phyloP scores from a whole-genome alignment of 2,888 invertebrate species.

The Callyntrura guangdongensis region DNA sequence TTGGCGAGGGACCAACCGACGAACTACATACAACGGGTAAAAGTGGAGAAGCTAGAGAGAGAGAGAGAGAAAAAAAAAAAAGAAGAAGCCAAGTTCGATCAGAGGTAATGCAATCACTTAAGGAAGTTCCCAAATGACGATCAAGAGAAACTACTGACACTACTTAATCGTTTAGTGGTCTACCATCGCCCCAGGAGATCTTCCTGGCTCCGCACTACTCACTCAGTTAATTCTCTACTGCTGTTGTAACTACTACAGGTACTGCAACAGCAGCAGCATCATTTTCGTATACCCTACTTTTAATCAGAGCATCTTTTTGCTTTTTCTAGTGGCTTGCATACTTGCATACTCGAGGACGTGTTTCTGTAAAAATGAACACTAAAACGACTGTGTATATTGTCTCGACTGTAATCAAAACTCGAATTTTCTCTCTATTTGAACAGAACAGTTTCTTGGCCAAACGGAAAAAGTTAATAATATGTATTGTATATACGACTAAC shows the following conservation, averaged over 20 bases:
- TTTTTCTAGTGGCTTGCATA: neutral
- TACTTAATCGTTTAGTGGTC: slow-evolving; percentile 65
- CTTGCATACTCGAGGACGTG: neutral
- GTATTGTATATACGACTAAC: too few species aligned
- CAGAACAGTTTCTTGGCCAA: too few species aligned
- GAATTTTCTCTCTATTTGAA: too few species aligned
- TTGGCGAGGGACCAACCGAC: too few species aligned
- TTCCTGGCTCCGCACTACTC: slow-evolving; percentile 40
- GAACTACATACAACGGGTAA: too few species aligned
- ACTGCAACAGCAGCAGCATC: neutral
- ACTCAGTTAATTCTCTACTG: neutral
- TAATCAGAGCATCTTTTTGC: neutral
- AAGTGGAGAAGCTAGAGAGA: neutral
- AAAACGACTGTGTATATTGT: too few species aligned
- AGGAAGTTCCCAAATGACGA: neutral
- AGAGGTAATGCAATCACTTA: slow-evolving; percentile 41
- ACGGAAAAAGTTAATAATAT: too few species aligned
- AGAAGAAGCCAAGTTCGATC: slow-evolving; percentile 49
- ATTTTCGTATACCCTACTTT: slow-evolving; percentile 15
- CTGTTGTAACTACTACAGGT: neutral
- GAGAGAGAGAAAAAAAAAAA: too few species aligned
- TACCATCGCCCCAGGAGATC: slow-evolving; percentile 72
- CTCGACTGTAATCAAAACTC: too few species aligned
- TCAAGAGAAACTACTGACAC: slow-evolving; percentile 40
- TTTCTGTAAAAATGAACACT: too few species aligned